A percentile compares a stretch with the other conserved stretches of the same genome.
These are phyloP conservation scores for Oreochromis tanganicae DNA, from an alignment of 2,113 vertebrate genomes.

Conservation along the genomic window DNA sequence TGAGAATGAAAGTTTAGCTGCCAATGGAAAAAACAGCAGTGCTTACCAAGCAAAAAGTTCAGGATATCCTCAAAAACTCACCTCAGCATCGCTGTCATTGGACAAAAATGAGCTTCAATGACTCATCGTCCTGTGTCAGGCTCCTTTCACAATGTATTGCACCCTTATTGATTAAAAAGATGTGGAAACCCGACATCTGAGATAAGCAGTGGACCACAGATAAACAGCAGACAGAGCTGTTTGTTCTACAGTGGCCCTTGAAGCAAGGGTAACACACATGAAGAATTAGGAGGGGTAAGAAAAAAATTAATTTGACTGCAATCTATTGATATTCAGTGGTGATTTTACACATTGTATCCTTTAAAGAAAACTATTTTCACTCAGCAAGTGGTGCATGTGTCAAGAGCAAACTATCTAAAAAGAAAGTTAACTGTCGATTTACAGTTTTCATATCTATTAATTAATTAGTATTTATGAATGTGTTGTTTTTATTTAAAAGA, in stretches of 20 bases:
- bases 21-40: not conserved
- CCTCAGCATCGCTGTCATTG: not conserved
- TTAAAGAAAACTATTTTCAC: not conserved
- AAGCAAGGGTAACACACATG: not conserved
- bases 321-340: not conserved
- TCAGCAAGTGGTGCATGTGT: not conserved
- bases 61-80: not conserved
- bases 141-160: not conserved
- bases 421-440: not conserved
- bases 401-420: not conserved
- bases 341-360: not conserved
- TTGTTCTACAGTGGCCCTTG: not conserved
- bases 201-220: not conserved
- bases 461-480: not conserved
- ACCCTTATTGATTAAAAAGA: not conserved
- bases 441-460: not conserved
- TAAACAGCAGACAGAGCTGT: not conserved
- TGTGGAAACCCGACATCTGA: not conserved
- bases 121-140: not conserved
- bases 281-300: not conserved
- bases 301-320: not conserved
- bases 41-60: not conserved
- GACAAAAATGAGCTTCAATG: not conserved
- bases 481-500: not conserved
- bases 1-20: not conserved